A percentile compares a stretch with the other conserved stretches of the same genome.
Evolutionary conservation across 2,797 vertebrate species (phyloP).

Genomic region (Acridotheres tristis): DNA sequence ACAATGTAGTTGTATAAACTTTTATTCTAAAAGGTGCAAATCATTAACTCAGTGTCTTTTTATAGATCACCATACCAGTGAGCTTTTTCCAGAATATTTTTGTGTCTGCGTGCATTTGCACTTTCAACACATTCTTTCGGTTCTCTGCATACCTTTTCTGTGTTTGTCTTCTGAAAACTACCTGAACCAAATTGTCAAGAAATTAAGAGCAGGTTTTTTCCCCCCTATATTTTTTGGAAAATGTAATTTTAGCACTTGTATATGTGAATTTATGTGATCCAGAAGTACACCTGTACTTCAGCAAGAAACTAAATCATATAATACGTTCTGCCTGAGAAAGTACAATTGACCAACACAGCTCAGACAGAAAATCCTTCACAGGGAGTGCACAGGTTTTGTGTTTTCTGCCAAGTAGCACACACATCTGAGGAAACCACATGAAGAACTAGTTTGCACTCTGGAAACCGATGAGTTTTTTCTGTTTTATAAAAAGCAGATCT

Average conservation of each 20-base stretch:
- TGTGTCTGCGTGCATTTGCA: neutral
- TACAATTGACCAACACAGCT: neutral
- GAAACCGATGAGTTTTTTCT: neutral
- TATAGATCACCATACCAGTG: fast-evolving
- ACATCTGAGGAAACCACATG: neutral
- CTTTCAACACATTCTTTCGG: neutral
- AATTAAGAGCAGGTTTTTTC: neutral
- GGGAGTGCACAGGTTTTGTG: neutral
- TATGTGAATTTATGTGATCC: neutral
- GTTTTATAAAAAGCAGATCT: neutral
- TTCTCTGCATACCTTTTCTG: neutral
- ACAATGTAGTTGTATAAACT: neutral
- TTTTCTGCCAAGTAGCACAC: neutral
- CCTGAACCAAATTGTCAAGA: neutral
- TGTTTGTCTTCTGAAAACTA: neutral
- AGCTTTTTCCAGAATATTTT: neutral
- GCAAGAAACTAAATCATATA: neutral
- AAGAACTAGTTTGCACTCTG: neutral
- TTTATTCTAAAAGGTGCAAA: neutral
- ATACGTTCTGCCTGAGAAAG: neutral
- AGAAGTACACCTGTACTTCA: neutral
- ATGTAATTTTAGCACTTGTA: neutral
- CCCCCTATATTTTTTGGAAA: neutral
- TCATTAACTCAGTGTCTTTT: neutral
- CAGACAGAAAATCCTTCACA: neutral